Base-by-base conservation (phyloP, 2,113 vertebrate genomes). In the Enhydra lutris region DNA sequence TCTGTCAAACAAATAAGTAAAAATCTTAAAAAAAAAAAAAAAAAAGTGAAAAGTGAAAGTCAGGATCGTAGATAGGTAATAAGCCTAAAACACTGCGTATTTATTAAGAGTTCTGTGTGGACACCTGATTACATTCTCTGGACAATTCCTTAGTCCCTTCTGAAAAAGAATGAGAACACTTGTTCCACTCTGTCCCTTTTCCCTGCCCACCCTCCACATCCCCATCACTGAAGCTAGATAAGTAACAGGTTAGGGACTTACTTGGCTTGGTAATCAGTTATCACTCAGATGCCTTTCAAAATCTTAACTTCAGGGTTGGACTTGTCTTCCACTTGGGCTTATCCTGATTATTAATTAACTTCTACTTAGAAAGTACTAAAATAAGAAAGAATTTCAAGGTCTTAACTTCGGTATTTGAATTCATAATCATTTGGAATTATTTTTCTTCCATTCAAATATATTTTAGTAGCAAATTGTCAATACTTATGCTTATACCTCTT, bases 321-420 rank as follows among this genome's bases (percentile, higher is more conserved):
- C 39, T 47, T n/a, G 42, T 84, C 85, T 69, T 69, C 29, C 34
- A 82, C 0, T 31, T 85, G 23, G 59, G 47, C 36, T 96, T 52
- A 94, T 15, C 50, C 84, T 91, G 36, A 93, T 79, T 79, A 61
- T 59, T 45, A 87, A 78, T 52, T 96, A 42, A 80, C 59, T 90
- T 80, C 74, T 52, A 87, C 13, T 94, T 57, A 29, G 69, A 93
- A 97, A 93, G 52, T 39, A 88, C 39, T 50, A 86, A 55, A 91
- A 45, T n/a, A 61, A 94, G 55, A 34, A 96, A 89, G 4, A 67
- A 52, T 55, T 89, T 47, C 85, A 24, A 85, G 93, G 71, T 47
- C 88, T 91, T 87, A 50, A 88, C 61, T 80, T 80, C 71, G 31
- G n/a, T 57, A 85, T 36, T 50, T 93, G 52, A 94, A 82, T 92